phyloP scores from a whole-genome alignment of 1,140 invertebrate species.

The Papilio machaon region DNA sequence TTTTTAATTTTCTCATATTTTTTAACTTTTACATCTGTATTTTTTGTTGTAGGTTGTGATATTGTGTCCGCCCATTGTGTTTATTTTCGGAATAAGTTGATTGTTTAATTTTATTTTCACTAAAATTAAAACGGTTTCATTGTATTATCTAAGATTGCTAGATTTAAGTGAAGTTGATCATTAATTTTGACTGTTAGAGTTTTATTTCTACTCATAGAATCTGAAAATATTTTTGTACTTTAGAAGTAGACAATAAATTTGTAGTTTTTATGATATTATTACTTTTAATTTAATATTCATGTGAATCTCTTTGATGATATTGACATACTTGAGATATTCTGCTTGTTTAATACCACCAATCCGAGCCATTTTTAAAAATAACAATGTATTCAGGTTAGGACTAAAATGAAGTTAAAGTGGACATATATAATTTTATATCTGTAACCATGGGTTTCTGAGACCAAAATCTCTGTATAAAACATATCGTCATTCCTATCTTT shows the following conservation, averaged over 20 bases:
- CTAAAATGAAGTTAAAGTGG: constrained; percentile 35
- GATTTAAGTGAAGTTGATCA: constrained; percentile 14
- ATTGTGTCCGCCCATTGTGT: constrained; percentile 43
- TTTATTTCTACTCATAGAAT: constrained; percentile 34
- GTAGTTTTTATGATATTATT: constrained; percentile 33
- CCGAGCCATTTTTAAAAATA: constrained; percentile 71
- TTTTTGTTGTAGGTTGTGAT: constrained; percentile 45
- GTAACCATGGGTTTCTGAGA: too few relatives aligned
- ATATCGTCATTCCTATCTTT: too few relatives aligned
- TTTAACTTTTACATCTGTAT: constrained; percentile 42
- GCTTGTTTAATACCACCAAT: constrained; percentile 52
- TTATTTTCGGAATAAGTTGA: constrained; percentile 19
- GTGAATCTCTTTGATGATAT: constrained; percentile 56
- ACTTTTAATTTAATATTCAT: constrained; percentile 50
- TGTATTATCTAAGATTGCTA: background rate
- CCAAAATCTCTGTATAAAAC: too few relatives aligned
- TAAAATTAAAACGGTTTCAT: background rate
- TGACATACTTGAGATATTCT: constrained; percentile 49
- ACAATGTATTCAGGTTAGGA: constrained; percentile 39
- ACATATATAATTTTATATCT: constrained; percentile 38
- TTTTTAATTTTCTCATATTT: constrained; percentile 36
- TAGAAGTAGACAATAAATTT: constrained; percentile 38
- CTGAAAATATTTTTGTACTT: constrained; percentile 36
- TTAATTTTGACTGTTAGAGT: constrained; percentile 33
- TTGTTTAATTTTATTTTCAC: constrained; percentile 1